These are phyloP conservation scores for Monoplex corrugatus DNA, from an alignment of 2,888 invertebrate species.

Conservation along the genomic window DNA sequence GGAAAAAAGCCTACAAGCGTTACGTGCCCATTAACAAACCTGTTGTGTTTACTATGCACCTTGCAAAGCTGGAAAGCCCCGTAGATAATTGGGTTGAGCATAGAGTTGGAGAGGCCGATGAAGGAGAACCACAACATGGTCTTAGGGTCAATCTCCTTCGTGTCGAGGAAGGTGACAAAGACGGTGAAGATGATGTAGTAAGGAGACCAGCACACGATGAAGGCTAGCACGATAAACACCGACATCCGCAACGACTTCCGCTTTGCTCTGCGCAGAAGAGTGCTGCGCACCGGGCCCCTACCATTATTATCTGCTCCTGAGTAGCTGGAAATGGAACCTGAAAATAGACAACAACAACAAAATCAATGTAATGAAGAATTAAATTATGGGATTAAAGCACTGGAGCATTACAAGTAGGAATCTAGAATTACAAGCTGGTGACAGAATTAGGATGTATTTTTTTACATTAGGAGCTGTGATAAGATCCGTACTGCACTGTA, in stretches of 20 bases:
- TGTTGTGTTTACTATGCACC: slow-evolving; percentile 68
- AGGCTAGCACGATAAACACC: slow-evolving; percentile 90
- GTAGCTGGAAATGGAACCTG: slow-evolving; percentile 53
- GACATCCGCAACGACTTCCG: slow-evolving; percentile 86
- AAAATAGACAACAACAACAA: slow-evolving; percentile 54
- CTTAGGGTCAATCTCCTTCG: slow-evolving; percentile 63
- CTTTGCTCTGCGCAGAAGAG: slow-evolving; percentile 79
- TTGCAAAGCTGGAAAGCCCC: slow-evolving; percentile 91
- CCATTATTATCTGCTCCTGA: slow-evolving; percentile 50
- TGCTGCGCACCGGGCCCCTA: slow-evolving; percentile 73
- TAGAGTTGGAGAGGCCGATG: slow-evolving; percentile 92
- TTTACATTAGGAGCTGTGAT: no score
- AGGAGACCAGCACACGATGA: slow-evolving; percentile 92
- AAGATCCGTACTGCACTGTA: no score
- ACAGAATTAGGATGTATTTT: no score
- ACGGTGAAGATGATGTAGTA: slow-evolving; percentile 91
- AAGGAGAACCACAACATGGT: slow-evolving; percentile 88
- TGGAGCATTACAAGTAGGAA: no score
- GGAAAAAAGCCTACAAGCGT: background rate
- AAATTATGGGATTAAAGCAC: no score
- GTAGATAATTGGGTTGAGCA: slow-evolving; percentile 92
- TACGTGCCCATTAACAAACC: slow-evolving; percentile 58
- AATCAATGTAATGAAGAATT: background rate
- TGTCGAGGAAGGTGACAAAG: slow-evolving; percentile 86
- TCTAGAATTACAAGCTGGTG: no score